Evolutionary conservation across 2,888 invertebrate genomes (phyloP).

Genomic region (Macrosiphum euphorbiae): DNA sequence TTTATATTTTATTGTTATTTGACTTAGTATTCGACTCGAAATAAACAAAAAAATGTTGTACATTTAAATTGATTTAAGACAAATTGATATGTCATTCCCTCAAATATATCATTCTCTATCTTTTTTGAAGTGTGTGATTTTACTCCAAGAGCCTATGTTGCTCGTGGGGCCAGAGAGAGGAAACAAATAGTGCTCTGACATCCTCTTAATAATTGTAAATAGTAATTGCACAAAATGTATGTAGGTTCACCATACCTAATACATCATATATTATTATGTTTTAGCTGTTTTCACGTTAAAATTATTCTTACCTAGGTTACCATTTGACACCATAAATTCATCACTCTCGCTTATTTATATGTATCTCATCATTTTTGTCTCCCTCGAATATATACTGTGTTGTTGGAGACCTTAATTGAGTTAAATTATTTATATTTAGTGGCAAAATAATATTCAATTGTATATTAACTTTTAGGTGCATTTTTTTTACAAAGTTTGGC

Average conservation of each 20-base stretch:
- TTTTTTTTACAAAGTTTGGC: conserved; percentile 85
- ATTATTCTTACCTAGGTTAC: not conserved
- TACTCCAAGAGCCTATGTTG: too few relatives aligned
- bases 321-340: not conserved
- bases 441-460: not conserved
- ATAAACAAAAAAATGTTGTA: too few relatives aligned
- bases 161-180: too few relatives aligned
- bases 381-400: not conserved
- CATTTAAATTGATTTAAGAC: too few relatives aligned
- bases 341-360: not conserved
- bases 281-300: not conserved
- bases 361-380: not conserved
- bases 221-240: not conserved
- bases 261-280: conserved; percentile 1
- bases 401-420: not conserved
- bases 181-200: too few relatives aligned
- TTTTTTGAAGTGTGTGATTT: too few relatives aligned
- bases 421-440: not conserved
- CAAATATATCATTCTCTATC: too few relatives aligned
- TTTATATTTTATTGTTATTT: too few relatives aligned
- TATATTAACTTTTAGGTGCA: conserved; percentile 74
- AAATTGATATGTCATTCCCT: too few relatives aligned
- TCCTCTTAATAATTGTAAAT: not conserved
- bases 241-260: not conserved
- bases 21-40: too few relatives aligned